phyloP scores from a whole-genome alignment of 1,140 invertebrate genomes.

The Condylostylus longicornis region DNA sequence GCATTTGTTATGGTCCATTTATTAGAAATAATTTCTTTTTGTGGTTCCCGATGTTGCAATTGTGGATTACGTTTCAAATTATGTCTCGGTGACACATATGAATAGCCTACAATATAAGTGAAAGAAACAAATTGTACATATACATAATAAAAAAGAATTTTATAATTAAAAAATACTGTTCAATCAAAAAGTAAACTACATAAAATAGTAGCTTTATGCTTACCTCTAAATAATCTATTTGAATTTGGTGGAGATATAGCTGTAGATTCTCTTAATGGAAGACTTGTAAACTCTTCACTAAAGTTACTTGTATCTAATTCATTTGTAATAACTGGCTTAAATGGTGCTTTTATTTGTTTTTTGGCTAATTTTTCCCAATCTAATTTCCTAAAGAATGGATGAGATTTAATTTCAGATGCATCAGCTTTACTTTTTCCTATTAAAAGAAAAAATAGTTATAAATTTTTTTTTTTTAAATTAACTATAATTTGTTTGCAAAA shows the following conservation, averaged over 20 bases:
- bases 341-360: slow-evolving; percentile 62
- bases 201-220: slow-evolving; percentile 9
- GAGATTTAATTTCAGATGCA: slow-evolving; percentile 70
- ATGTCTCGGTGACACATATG: slow-evolving; percentile 82
- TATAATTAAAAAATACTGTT: slow-evolving; percentile 2
- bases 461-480: not conserved
- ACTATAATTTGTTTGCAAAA: not conserved
- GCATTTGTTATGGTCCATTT: too few species aligned
- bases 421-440: slow-evolving; percentile 56
- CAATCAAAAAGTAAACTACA: not conserved
- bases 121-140: slow-evolving; percentile 8
- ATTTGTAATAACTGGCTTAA: slow-evolving; percentile 62
- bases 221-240: slow-evolving; percentile 74
- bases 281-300: slow-evolving; percentile 87
- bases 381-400: slow-evolving; percentile 66
- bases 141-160: slow-evolving; percentile 1
- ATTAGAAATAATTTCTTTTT: too few species aligned
- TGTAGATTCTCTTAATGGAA: slow-evolving; percentile 79
- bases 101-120: slow-evolving; percentile 49
- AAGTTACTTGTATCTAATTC: slow-evolving; percentile 92
- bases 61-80: too few species aligned
- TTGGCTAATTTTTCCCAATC: slow-evolving; percentile 62
- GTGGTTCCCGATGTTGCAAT: too few species aligned
- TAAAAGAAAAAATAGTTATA: not conserved
- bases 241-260: slow-evolving; percentile 69